These are phyloP conservation scores for Neuroterus valhalla DNA, from an alignment of 1,140 invertebrate genomes.

Conservation along the genomic window DNA sequence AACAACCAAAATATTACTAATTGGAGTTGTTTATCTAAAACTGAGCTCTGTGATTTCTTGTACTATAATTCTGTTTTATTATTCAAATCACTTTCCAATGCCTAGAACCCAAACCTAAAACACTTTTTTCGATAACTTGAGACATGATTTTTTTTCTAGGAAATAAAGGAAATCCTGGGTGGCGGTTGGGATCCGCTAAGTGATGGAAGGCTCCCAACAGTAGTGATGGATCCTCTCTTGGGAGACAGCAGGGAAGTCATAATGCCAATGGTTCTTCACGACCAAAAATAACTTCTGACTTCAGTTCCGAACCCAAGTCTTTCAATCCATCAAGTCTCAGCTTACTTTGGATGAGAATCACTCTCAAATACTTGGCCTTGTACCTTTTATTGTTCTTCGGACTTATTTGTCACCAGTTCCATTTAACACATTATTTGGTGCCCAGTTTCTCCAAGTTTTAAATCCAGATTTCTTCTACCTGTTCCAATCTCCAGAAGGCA, in stretches of 20 bases:
- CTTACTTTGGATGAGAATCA: slow-evolving; percentile 48
- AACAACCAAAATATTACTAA: too few species aligned
- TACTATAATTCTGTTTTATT: too few species aligned
- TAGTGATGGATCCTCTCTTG: slow-evolving; percentile 68
- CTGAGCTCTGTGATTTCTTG: too few species aligned
- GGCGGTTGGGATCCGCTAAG: slow-evolving; percentile 66
- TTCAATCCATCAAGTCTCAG: slow-evolving; percentile 46
- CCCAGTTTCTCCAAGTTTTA: background rate
- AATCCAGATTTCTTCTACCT: background rate
- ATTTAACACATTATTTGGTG: background rate
- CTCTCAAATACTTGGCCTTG: slow-evolving; percentile 47
- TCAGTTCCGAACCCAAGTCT: slow-evolving; percentile 40
- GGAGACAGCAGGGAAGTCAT: slow-evolving; percentile 73
- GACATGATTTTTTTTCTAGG: slow-evolving; percentile 57
- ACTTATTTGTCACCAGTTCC: slow-evolving; percentile 48
- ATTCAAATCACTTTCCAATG: too few species aligned
- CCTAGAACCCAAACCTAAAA: too few species aligned
- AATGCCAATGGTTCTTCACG: slow-evolving; percentile 71
- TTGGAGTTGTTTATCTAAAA: too few species aligned
- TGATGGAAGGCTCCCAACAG: slow-evolving; percentile 68
- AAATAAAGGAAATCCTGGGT: slow-evolving; percentile 70
- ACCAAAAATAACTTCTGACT: slow-evolving; percentile 64
- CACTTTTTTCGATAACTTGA: slow-evolving; percentile 23
- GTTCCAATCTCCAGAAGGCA: too few species aligned
- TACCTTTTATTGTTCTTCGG: slow-evolving; percentile 50